These are phyloP conservation scores for Oscheius sp. DNA, from an alignment of 1,140 invertebrate genomes.

Conservation along the genomic window DNA sequence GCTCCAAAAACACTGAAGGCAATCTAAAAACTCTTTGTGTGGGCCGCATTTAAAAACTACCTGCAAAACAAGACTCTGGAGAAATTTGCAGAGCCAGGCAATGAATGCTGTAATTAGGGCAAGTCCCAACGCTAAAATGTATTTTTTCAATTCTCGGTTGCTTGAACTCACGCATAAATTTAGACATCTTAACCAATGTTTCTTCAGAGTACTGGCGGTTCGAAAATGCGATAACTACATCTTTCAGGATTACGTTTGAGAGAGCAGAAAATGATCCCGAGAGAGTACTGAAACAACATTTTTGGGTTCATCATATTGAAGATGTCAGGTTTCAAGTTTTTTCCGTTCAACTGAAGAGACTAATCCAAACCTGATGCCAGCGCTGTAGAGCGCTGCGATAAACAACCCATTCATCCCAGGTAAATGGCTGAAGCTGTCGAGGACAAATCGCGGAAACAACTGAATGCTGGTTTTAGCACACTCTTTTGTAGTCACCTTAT, in stretches of 20 bases:
- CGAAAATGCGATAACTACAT: constrained; percentile 28
- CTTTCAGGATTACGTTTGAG: constrained; percentile 45
- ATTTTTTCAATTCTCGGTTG: too few species aligned
- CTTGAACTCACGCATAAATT: constrained; percentile 18
- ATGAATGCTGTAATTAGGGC: too few species aligned
- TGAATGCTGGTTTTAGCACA: background rate
- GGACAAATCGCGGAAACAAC: constrained; percentile 33
- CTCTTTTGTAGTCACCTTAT: constrained; percentile 29
- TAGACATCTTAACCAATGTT: constrained; percentile 25
- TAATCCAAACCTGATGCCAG: constrained; percentile 17
- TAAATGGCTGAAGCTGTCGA: constrained; percentile 24
- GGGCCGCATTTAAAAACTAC: background rate
- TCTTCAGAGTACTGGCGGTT: constrained; percentile 24
- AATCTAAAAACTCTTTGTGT: constrained; percentile 35
- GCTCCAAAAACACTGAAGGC: constrained; percentile 52
- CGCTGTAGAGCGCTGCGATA: constrained; percentile 43
- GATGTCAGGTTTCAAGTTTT: too few species aligned
- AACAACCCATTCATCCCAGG: constrained; percentile 46
- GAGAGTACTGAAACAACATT: constrained; percentile 42
- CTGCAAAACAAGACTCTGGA: constrained; percentile 47
- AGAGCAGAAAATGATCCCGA: constrained; percentile 50
- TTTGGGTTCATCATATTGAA: too few species aligned
- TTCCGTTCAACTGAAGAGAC: background rate
- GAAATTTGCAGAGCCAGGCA: background rate
- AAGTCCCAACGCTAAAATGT: too few species aligned